Conservation (phyloP, 2,113 vertebrate species). For the Eudorcas thomsonii region DNA sequence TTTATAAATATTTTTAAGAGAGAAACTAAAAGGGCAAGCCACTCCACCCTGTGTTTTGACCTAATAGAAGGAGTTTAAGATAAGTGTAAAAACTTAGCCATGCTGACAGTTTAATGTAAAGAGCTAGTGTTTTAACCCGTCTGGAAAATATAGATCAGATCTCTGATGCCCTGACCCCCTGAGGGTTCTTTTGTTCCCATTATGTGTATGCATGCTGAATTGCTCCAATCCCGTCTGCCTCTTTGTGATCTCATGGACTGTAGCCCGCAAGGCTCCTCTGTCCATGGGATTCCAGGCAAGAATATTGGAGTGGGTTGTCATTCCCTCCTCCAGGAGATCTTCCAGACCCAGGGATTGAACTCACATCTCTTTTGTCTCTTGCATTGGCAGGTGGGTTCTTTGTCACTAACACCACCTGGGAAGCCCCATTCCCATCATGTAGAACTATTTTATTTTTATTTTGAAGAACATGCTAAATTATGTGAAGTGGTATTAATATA, state of each 20-base stretch:
- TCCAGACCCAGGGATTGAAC: background rate
- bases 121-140: background rate
- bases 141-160: background rate
- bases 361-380: background rate
- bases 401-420: background rate
- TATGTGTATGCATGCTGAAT: background rate
- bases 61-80: background rate
- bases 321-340: background rate
- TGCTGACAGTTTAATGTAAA: background rate
- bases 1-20: background rate
- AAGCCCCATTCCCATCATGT: background rate
- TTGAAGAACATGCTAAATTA: background rate
- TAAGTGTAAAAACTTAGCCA: background rate
- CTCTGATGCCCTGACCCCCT: background rate
- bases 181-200: background rate
- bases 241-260: background rate
- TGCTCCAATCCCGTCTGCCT: background rate
- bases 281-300: background rate
- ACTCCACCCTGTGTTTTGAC: background rate
- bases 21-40: background rate
- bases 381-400: background rate
- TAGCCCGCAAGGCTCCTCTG: background rate
- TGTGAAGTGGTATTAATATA: background rate
- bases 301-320: background rate
- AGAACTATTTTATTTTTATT: background rate